Conservation (phyloP, 2,888 invertebrate genomes). For the Aporophyla lueneburgensis region DNA sequence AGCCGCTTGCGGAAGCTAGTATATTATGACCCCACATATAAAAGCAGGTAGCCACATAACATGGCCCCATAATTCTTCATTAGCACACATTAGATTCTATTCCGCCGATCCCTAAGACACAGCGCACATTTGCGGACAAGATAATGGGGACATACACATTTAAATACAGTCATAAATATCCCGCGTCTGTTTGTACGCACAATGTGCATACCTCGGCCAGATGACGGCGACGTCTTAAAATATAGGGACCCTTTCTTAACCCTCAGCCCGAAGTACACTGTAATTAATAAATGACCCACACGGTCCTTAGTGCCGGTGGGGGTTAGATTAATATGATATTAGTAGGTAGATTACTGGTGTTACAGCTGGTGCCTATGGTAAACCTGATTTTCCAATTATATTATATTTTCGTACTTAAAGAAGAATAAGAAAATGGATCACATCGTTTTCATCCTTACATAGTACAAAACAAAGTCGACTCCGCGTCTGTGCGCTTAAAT, state of each 20-base stretch:
- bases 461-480: no score
- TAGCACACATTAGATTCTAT: constrained; percentile 54
- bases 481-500: no score
- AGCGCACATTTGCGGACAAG: constrained; percentile 60
- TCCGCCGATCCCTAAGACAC: constrained; percentile 57
- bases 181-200: constrained; percentile 67
- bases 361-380: neutral
- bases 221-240: constrained; percentile 89
- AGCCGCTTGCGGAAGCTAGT: no score
- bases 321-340: constrained; percentile 79
- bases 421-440: neutral
- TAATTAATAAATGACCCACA: constrained; percentile 90
- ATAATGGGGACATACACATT: constrained; percentile 67
- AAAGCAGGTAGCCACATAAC: constrained; percentile 6
- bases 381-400: no score
- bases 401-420: neutral
- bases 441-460: no score
- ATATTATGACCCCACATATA: neutral
- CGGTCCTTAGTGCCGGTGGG: constrained; percentile 75
- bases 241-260: constrained; percentile 88
- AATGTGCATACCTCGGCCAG: constrained; percentile 86
- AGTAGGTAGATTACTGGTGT: constrained; percentile 61
- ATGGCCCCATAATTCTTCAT: constrained; percentile 42
- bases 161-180: constrained; percentile 81
- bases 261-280: constrained; percentile 80